A percentile compares a stretch with the other conserved stretches of the same genome.
Conservation (phyloP, 2,113 vertebrate genomes). For the Benitochromis conjunctus region DNA sequence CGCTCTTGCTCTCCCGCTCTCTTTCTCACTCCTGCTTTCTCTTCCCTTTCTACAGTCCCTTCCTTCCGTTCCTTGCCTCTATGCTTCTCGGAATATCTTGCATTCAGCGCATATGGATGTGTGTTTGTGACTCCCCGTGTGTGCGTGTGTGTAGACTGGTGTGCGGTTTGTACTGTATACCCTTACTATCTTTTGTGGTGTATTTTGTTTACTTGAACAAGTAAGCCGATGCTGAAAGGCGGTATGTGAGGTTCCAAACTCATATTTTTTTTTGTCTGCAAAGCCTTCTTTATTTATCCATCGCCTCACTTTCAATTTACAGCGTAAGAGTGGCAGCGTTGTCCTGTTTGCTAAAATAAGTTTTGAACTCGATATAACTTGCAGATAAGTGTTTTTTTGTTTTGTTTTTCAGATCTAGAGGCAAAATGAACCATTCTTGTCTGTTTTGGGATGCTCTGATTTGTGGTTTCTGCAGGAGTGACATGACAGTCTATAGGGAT, state of each 20-base stretch:
- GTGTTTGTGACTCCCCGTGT: conserved; percentile 8
- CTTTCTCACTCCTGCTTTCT: conserved; percentile 18
- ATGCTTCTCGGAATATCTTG: conserved; percentile 45
- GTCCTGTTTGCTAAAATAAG: conserved; percentile 9
- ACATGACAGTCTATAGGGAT: not conserved
- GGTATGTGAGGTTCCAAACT: not conserved
- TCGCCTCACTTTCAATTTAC: conserved; percentile 11
- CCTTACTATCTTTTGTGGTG: conserved; percentile 28
- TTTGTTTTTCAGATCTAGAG: not conserved
- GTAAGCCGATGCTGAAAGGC: conserved; percentile 26
- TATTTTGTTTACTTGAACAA: conserved; percentile 49
- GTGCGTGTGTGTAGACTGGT: conserved; percentile 26
- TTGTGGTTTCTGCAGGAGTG: not conserved
- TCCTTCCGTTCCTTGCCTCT: conserved; percentile 38
- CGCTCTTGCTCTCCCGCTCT: conserved; percentile 16
- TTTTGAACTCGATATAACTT: conserved; percentile 3
- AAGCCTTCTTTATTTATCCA: not conserved
- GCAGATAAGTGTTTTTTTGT: not conserved
- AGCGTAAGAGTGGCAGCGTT: not conserved
- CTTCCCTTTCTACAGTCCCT: conserved; percentile 27
- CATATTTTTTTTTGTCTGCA: conserved; percentile 8
- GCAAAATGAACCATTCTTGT: not conserved
- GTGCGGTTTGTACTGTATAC: conserved; percentile 34
- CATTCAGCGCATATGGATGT: conserved; percentile 20
- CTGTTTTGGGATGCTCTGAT: not conserved